Conservation (phyloP, 2,113 vertebrate species). For the Talpa occidentalis region DNA sequence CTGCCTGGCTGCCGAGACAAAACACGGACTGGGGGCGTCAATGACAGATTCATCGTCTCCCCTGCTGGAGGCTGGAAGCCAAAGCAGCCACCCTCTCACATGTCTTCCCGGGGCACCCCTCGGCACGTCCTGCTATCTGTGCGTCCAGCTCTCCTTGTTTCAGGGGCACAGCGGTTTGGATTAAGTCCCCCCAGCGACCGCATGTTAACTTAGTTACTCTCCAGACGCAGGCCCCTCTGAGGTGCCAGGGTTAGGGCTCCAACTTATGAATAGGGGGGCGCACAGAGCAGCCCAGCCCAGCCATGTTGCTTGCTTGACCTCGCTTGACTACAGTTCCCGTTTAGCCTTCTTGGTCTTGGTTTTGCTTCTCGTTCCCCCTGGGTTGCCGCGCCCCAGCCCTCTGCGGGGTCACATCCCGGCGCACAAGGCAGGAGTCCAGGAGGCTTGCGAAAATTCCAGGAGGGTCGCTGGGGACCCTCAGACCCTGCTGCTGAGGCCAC, state of each 20-base stretch:
- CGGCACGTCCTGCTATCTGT: neutral
- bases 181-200: accelerated
- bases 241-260: neutral
- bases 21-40: neutral
- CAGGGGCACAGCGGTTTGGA: neutral
- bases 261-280: accelerated
- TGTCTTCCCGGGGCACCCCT: too few relatives aligned
- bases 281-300: too few relatives aligned
- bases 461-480: neutral
- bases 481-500: neutral
- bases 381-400: neutral
- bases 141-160: neutral
- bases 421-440: neutral
- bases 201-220: neutral
- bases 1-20: neutral
- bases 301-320: too few relatives aligned
- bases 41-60: too few relatives aligned
- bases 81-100: accelerated
- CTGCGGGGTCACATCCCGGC: accelerated
- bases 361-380: neutral
- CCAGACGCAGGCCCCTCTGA: neutral
- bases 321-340: accelerated
- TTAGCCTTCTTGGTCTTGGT: accelerated
- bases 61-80: neutral
- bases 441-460: accelerated